Base-by-base conservation (phyloP, 2,113 vertebrate genomes). In the Antechinus flavipes region DNA sequence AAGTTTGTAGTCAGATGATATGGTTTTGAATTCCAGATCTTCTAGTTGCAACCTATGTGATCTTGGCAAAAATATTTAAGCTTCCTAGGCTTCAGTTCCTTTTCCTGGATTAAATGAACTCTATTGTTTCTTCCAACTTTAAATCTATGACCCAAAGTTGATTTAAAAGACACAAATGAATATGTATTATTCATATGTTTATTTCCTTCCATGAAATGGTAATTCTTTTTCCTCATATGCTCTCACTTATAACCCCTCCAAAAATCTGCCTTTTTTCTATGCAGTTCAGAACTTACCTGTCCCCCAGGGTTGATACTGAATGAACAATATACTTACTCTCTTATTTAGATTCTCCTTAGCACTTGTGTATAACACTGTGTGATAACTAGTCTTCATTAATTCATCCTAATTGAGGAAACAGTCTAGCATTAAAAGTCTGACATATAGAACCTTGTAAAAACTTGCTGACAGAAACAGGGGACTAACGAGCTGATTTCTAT, bases 341-440 rank as follows among this genome's bases (percentile, higher is more conserved):
- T 84, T 84, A 84, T 84, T 42, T n/a, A 84, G 68, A 42, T 84
- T 42, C 35, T 84, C 16, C n/a, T 84, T 19, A n/a, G 35, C 61
- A 8, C 35, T 84, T 84, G 42, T 22, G 5, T 42, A 84, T 84
- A 42, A 6, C 6, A 76, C n/a, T 84, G 35, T 42, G 16, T 76
- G 16, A 42, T 42, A 42, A 42, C 35, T 84, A 54, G 6, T 52
- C 35, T 90, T 90, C 50, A 42, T 94, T 94, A 90, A 95, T n/a
- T 89, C 90, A 68, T 92, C 47, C 46, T 91, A 23, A 93, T 0
- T 26, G 5, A 47, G 26, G 6, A 50, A 3, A 49, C 91, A 16
- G 92, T 54, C 61, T 49, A 84, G 27, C 56, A 16, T 91, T 92
- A 95, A 23, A 91, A 93, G 22, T 93, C 47, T 95, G 93, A 92